These are phyloP conservation scores for Diogma glabrata DNA, from an alignment of 2,888 invertebrate genomes.

Conservation along the genomic window DNA sequence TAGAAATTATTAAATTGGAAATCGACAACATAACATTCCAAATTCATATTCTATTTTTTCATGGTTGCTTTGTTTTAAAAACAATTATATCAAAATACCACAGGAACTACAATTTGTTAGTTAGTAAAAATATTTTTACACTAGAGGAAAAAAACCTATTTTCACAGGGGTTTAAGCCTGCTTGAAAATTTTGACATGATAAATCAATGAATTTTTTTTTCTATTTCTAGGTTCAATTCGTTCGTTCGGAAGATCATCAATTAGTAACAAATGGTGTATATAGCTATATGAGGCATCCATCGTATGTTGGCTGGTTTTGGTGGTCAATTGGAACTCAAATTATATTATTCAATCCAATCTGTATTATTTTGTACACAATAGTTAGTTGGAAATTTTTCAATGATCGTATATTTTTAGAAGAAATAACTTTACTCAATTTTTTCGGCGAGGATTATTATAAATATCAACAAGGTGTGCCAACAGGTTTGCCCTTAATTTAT, in stretches of 20 bases:
- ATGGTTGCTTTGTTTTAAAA: too few relatives aligned
- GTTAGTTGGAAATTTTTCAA: slow-evolving; percentile 90
- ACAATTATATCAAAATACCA: too few relatives aligned
- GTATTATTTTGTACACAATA: slow-evolving; percentile 63
- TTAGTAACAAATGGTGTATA: slow-evolving; percentile 88
- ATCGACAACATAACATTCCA: too few relatives aligned
- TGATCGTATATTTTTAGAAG: slow-evolving; percentile 77
- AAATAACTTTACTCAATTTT: slow-evolving; percentile 78
- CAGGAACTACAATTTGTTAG: too few relatives aligned
- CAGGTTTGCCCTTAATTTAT: slow-evolving; percentile 78
- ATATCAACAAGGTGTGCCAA: slow-evolving; percentile 73
- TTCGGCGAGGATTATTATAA: slow-evolving; percentile 79
- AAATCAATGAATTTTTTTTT: too few relatives aligned
- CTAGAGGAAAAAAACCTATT: too few relatives aligned
- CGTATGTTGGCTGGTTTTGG: slow-evolving; percentile 98
- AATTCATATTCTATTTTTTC: too few relatives aligned
- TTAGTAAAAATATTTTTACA: too few relatives aligned
- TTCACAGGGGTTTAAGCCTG: too few relatives aligned
- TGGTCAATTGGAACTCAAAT: slow-evolving; percentile 97
- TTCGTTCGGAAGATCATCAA: slow-evolving; percentile 67
- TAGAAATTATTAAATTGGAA: too few relatives aligned
- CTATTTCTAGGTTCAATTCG: slow-evolving; percentile 49
- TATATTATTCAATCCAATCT: slow-evolving; percentile 80
- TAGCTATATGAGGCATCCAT: slow-evolving; percentile 77
- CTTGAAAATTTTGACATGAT: too few relatives aligned